Evolutionary conservation across 2,113 vertebrate species (phyloP).

Genomic region (Edolisoma coerulescens): DNA sequence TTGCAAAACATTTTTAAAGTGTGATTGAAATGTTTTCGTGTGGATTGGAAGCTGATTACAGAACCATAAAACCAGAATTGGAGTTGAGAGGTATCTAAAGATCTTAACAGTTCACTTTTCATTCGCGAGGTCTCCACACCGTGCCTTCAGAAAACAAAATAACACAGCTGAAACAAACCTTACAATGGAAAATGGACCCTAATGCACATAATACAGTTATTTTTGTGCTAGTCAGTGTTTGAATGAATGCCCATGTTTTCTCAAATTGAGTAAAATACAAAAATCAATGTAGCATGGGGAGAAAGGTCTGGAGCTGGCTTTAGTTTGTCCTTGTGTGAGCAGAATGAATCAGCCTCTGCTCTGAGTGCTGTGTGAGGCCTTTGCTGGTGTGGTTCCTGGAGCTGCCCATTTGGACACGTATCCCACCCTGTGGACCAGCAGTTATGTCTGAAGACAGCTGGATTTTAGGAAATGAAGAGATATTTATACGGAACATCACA

Average conservation of each 20-base stretch:
- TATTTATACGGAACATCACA: background rate
- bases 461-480: background rate
- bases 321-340: background rate
- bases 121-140: background rate
- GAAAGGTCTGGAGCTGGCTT: background rate
- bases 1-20: background rate
- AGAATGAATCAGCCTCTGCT: background rate
- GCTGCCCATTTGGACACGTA: fast-evolving
- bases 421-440: background rate
- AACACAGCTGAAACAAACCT: background rate
- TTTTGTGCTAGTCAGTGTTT: background rate
- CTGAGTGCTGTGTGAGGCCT: background rate
- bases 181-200: background rate
- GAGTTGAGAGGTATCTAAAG: background rate
- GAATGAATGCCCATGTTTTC: background rate
- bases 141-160: background rate
- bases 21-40: background rate
- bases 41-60: background rate
- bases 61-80: background rate
- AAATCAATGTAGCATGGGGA: background rate
- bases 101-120: background rate
- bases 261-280: background rate
- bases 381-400: background rate
- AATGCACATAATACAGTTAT: background rate
- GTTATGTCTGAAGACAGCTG: background rate